Evolutionary conservation across 2,888 invertebrate genomes (phyloP).

Genomic region (Agonopterix heracliana): DNA sequence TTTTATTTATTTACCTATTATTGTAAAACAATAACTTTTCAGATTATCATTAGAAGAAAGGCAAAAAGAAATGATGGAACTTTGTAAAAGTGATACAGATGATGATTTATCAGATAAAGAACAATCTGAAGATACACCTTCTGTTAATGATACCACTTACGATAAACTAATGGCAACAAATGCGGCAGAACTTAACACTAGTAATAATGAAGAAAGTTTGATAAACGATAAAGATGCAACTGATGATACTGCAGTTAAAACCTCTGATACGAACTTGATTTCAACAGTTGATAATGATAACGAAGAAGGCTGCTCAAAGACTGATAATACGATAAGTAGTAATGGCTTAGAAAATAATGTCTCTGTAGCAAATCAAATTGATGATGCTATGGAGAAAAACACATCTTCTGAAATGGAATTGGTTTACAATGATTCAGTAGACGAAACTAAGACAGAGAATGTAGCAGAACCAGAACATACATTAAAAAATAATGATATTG

Average conservation of each 20-base stretch:
- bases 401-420: conserved; percentile 27
- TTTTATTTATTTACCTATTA: not conserved
- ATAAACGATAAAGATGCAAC: not conserved
- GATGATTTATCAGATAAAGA: conserved; percentile 21
- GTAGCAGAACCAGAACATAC: not conserved
- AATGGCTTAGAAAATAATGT: not conserved
- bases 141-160: conserved; percentile 3
- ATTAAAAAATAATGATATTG: not conserved
- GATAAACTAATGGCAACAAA: conserved; percentile 2
- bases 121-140: conserved; percentile 1
- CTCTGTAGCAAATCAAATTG: not conserved
- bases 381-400: conserved; percentile 16
- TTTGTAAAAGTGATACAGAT: conserved; percentile 85
- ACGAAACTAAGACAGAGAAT: not conserved
- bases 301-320: not conserved
- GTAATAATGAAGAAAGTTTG: not conserved
- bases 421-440: conserved; percentile 27
- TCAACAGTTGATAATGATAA: not conserved
- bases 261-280: not conserved
- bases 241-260: not conserved
- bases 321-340: not conserved
- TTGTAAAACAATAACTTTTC: conserved; percentile 2
- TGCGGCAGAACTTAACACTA: not conserved
- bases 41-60: conserved; percentile 82
- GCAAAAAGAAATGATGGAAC: conserved; percentile 83